Evolutionary conservation across 2,797 vertebrate species (phyloP).

Genomic region (Coregonus suidteri): DNA sequence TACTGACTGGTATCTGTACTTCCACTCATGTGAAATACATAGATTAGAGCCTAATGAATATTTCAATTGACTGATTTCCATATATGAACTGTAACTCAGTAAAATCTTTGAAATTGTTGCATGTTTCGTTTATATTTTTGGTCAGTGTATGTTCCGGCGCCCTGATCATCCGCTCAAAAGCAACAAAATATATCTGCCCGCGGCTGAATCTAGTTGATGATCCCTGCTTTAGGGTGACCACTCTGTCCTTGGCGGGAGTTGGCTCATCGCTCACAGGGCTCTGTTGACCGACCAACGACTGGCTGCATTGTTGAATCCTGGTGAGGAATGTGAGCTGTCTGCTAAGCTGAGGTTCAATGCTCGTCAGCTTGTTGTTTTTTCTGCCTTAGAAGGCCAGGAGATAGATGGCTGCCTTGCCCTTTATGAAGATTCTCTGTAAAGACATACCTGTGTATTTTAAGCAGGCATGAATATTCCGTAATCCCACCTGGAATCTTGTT

Average conservation of each 20-base stretch:
- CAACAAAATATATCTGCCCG: no score
- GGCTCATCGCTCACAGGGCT: conserved; percentile 47
- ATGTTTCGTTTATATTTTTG: no score
- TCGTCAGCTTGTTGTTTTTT: conserved; percentile 26
- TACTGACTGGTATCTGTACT: no score
- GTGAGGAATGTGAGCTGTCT: conserved; percentile 66
- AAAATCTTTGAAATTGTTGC: no score
- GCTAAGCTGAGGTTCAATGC: conserved; percentile 40
- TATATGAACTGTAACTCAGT: no score
- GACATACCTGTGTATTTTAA: conserved; percentile 54
- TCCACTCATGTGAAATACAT: no score
- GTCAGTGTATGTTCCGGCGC: no score
- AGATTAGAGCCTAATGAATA: no score
- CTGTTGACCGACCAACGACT: conserved; percentile 21
- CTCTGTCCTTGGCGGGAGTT: conserved; percentile 38
- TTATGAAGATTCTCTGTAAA: conserved; percentile 58
- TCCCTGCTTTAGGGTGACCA: not conserved
- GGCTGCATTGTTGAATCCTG: conserved; percentile 59
- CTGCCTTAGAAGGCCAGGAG: conserved; percentile 25
- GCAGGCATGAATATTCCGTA: conserved; percentile 46
- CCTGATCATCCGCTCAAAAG: no score
- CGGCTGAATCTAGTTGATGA: not conserved
- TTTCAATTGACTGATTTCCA: no score
- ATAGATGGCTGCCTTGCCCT: conserved; percentile 52
- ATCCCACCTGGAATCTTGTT: conserved; percentile 27